Conservation (phyloP, 2,888 invertebrate species). For the Volucella inflata region DNA sequence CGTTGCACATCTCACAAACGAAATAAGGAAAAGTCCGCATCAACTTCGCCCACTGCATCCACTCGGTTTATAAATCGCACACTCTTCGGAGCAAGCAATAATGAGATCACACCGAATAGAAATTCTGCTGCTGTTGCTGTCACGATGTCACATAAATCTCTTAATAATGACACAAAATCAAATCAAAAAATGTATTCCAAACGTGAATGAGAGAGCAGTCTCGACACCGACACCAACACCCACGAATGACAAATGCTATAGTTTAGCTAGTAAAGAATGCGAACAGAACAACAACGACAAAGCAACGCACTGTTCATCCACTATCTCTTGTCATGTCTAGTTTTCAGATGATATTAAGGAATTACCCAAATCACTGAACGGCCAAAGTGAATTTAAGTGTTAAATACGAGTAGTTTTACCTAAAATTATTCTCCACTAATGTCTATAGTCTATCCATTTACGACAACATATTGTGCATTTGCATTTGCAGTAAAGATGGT, state of each 20-base stretch:
- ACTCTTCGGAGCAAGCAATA: constrained; percentile 20
- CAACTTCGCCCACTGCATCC: constrained; percentile 27
- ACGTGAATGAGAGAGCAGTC: constrained; percentile 21
- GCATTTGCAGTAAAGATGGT: constrained; percentile 1
- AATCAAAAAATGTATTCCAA: constrained; percentile 49
- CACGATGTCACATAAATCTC: constrained; percentile 62
- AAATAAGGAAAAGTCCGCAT: constrained; percentile 32
- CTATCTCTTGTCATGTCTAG: constrained; percentile 9
- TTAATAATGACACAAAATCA: constrained; percentile 61
- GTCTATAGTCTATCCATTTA: neutral
- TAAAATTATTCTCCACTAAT: constrained; percentile 42
- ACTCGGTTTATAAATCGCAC: neutral
- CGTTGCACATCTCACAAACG: constrained; percentile 35
- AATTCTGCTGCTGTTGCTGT: constrained; percentile 24
- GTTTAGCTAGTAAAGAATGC: constrained; percentile 40
- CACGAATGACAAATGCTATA: constrained; percentile 36
- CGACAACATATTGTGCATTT: neutral
- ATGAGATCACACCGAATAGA: constrained; percentile 47
- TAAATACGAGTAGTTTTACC: constrained; percentile 53
- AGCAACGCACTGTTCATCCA: constrained; percentile 11
- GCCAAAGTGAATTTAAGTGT: constrained; percentile 57
- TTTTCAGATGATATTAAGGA: constrained; percentile 52
- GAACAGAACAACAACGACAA: constrained; percentile 26
- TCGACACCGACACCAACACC: constrained; percentile 36
- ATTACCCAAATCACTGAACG: constrained; percentile 61